These are phyloP conservation scores for Holcopasites calliopsidis DNA, from an alignment of 1,140 invertebrate genomes.

Conservation along the genomic window DNA sequence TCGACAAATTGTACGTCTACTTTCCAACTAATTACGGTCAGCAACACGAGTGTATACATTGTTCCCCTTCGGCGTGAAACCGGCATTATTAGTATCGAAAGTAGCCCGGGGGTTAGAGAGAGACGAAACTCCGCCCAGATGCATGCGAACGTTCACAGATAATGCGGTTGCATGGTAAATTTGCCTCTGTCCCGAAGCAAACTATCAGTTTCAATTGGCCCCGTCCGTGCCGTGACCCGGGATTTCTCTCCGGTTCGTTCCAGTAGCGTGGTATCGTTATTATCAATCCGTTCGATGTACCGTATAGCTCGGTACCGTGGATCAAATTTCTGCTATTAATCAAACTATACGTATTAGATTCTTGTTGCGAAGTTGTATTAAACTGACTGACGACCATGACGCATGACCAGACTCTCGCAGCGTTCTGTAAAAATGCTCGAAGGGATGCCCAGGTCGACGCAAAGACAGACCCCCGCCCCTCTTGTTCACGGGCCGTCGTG, in stretches of 20 bases:
- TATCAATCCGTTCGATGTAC: constrained; percentile 11
- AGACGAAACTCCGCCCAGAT: neutral
- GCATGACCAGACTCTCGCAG: too few relatives aligned
- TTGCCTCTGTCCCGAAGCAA: constrained; percentile 1
- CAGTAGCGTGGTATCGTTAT: constrained; percentile 21
- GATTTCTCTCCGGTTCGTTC: constrained; percentile 10
- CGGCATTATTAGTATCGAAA: neutral
- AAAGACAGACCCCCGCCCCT: too few relatives aligned
- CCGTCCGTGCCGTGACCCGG: constrained; percentile 1
- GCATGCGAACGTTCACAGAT: constrained; percentile 1
- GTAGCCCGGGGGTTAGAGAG: neutral
- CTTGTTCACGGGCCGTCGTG: constrained; percentile 17
- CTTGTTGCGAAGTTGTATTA: neutral
- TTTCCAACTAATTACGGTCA: constrained; percentile 8
- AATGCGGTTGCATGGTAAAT: constrained; percentile 27
- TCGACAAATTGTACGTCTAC: neutral
- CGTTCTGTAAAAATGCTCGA: too few relatives aligned
- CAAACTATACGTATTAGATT: neutral
- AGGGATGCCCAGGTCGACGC: too few relatives aligned
- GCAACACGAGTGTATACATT: neutral
- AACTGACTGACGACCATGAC: neutral
- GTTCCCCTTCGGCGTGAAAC: neutral
- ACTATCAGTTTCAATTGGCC: constrained; percentile 34
- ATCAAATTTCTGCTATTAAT: constrained; percentile 22
- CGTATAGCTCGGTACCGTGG: neutral